phyloP scores from a whole-genome alignment of 2,797 vertebrate genomes.

The Mus minutoides region DNA sequence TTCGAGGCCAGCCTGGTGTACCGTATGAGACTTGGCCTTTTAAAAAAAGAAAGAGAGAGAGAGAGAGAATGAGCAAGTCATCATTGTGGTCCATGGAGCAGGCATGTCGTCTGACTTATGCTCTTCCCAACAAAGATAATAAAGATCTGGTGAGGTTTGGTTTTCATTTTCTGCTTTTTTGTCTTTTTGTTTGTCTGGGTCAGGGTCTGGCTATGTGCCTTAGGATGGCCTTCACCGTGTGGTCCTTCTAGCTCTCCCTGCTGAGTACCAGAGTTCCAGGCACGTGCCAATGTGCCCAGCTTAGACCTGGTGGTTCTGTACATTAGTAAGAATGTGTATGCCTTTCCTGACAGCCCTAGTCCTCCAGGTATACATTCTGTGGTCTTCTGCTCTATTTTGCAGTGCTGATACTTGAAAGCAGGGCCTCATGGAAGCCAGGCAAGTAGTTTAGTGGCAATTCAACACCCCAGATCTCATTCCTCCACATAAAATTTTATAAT shows the following conservation, averaged over 20 bases:
- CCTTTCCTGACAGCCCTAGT: background rate
- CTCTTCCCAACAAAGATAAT: background rate
- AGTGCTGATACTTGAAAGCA: background rate
- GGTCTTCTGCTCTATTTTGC: background rate
- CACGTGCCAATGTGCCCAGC: background rate
- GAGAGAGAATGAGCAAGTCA: background rate
- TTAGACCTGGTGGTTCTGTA: background rate
- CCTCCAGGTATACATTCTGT: no score
- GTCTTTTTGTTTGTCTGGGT: background rate
- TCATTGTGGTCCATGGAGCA: background rate
- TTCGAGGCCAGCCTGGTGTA: background rate
- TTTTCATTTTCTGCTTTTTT: background rate
- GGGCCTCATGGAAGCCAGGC: background rate
- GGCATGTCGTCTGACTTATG: rapidly evolving
- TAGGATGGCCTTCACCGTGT: background rate
- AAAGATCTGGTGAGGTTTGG: background rate
- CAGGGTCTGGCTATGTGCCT: background rate
- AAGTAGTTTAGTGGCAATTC: background rate
- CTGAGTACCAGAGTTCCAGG: no score
- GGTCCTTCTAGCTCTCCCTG: background rate
- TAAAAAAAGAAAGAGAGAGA: background rate
- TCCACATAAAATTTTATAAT: background rate
- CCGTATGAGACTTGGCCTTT: background rate
- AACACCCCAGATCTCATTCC: background rate
- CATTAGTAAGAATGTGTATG: background rate